Evolutionary conservation across 2,888 invertebrate species (phyloP).

Genomic region (Drosophila eohydei): DNA sequence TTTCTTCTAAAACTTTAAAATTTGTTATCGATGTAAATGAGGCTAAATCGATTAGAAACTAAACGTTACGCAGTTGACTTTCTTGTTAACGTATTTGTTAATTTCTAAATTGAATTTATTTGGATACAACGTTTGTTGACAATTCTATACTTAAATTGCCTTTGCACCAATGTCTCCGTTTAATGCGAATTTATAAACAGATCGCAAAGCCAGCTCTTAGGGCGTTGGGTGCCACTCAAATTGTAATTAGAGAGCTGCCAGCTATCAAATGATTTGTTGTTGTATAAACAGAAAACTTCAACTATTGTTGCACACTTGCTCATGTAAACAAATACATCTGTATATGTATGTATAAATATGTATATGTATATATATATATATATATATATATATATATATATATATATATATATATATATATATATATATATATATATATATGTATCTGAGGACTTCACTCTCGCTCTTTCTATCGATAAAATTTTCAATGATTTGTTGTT

Average conservation of each 20-base stretch:
- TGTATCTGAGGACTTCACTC: not conserved
- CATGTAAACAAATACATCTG: conserved; percentile 6
- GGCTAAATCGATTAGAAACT: not conserved
- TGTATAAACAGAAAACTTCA: conserved; percentile 24
- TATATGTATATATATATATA: not conserved
- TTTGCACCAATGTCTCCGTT: conserved; percentile 2
- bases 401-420: not conserved
- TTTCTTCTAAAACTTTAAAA: not conserved
- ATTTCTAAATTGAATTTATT: not conserved
- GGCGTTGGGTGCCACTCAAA: conserved; percentile 26
- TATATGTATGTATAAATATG: not conserved
- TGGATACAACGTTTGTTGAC: not conserved
- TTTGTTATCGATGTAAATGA: not conserved
- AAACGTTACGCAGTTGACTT: not conserved
- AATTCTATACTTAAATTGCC: conserved; percentile 2
- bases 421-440: not conserved
- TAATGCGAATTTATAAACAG: conserved; percentile 5
- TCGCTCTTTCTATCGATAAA: not conserved
- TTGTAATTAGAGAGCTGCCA: conserved; percentile 38
- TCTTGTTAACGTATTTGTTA: not conserved
- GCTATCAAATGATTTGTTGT: conserved; percentile 16
- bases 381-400: not conserved
- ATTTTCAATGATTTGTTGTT: not conserved
- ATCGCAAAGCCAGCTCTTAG: conserved; percentile 8
- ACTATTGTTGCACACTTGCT: conserved; percentile 23